These are phyloP conservation scores for Atethmia centrago DNA, from an alignment of 2,888 invertebrate genomes.

Conservation along the genomic window DNA sequence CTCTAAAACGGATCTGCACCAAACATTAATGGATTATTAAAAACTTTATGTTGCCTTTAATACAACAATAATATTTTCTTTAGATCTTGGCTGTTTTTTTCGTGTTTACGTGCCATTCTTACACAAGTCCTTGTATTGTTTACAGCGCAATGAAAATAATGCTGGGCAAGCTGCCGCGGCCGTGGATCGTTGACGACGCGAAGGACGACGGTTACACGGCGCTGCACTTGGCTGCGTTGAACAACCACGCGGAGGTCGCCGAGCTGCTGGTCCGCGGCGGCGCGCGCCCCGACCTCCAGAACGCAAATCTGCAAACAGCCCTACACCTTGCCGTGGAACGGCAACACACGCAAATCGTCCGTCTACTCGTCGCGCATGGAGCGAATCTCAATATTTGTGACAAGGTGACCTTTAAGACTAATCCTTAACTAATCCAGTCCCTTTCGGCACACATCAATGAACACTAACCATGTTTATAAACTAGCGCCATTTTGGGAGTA, in stretches of 20 bases:
- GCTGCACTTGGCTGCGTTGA: conserved; percentile 98
- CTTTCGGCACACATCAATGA: neutral
- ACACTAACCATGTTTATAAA: neutral
- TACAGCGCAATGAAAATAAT: conserved; percentile 98
- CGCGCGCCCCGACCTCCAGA: conserved; percentile 98
- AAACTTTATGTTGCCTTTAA: neutral
- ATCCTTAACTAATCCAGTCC: neutral
- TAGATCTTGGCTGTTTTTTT: neutral
- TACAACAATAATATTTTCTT: neutral
- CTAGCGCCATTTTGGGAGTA: neutral
- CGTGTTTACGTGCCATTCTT: neutral
- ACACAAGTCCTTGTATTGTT: conserved; percentile 63
- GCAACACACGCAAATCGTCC: conserved; percentile 99
- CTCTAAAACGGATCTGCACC: conserved; percentile 11
- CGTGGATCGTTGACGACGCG: conserved; percentile 99
- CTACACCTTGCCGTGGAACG: conserved; percentile 98
- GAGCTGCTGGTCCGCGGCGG: conserved; percentile 97
- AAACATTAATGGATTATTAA: neutral
- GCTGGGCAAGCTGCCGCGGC: conserved; percentile 96
- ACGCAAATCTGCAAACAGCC: conserved; percentile 98
- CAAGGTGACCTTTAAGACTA: conserved; percentile 92
- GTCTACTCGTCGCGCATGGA: conserved; percentile 97
- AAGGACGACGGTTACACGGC: conserved; percentile 99
- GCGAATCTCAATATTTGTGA: conserved; percentile 98
- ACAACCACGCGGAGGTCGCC: conserved; percentile 99